Conservation (phyloP, 2,797 vertebrate genomes). For the Hozukius guyotensis region DNA sequence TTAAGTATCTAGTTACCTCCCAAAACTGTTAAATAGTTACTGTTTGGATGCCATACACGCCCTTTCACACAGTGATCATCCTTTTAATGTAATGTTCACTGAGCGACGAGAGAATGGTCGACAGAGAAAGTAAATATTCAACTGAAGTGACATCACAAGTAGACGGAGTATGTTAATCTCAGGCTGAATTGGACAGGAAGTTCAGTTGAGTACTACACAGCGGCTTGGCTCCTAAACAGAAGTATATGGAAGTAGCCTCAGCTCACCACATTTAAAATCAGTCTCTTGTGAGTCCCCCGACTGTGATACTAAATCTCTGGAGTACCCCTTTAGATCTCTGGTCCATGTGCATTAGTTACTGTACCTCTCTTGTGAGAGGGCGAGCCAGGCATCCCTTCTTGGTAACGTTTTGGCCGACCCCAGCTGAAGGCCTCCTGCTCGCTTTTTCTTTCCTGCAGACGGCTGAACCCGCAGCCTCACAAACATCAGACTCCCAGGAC, state of each 20-base stretch:
- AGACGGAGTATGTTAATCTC: too few relatives aligned
- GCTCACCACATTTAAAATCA: background rate
- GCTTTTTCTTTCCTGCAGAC: conserved; percentile 65
- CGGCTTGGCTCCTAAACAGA: background rate
- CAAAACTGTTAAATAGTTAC: background rate
- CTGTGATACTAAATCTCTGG: background rate
- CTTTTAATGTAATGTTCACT: background rate
- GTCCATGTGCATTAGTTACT: background rate
- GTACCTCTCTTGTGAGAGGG: conserved; percentile 83
- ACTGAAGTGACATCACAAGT: background rate
- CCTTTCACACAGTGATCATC: background rate
- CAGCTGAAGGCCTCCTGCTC: conserved; percentile 48
- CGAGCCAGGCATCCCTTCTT: conserved; percentile 81
- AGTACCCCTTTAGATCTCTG: background rate
- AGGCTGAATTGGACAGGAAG: background rate
- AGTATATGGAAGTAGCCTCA: background rate
- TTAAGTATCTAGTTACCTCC: background rate
- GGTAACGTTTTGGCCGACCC: conserved; percentile 50
- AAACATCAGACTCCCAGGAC: conserved; percentile 78
- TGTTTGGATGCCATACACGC: background rate
- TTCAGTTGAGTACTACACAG: background rate
- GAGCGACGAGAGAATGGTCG: background rate
- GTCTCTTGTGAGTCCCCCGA: background rate
- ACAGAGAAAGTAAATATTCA: conserved; percentile 17
- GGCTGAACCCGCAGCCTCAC: conserved; percentile 81